Evolutionary conservation across 2,797 vertebrate species (phyloP), one percentile per base, ranked within the genome.

Genomic region (Typhlichthys eigenmanni): DNA sequence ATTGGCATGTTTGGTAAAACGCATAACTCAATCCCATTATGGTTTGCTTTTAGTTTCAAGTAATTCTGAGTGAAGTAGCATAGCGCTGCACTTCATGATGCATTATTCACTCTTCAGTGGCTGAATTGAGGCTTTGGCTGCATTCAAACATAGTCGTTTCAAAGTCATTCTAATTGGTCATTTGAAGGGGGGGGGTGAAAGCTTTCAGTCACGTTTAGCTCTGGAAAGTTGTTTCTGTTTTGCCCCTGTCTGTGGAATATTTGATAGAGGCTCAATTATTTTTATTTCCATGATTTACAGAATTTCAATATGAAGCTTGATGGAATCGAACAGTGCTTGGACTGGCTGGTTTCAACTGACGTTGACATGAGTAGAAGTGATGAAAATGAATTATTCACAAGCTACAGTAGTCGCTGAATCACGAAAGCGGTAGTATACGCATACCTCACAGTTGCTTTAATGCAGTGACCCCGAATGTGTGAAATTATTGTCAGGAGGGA

Each of bases 61-160:
- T 80, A 77, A 80, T 75, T 81, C 49, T 68, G 71, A 82, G 76
- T 81, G 79, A 80, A 87, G 83, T 78, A 75, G 71, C 66, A 78
- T 82, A 68, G 49, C 76, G 70, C 62, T 71, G 71, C 68, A 80
- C 86, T 88, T 77, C 72, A 86, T 83, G 82, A 80, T 86, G 77
- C 87, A 89, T 91, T 88, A 91, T 83, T 81, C 77, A 78, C 77
- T 82, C 77, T 85, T 75, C 63, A 86, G 83, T 83, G 84, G 82
- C 47, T 71, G 62, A 85, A 86, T 83, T 84, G 73, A 75, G 74
- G 78, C 74, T 83, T 84, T 76, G 68, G 72, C 69, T 76, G 60
- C 67, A 74, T 77, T 80, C 70, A 68, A 38, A 70, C 60, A 47
- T 47, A 38, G 24, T 13, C 5, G 72, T 82, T 81, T 75, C 67